A percentile compares a stretch with the other conserved stretches of the same genome.
phyloP scores from a whole-genome alignment of 2,888 invertebrate species.

The Mythimna pallens region DNA sequence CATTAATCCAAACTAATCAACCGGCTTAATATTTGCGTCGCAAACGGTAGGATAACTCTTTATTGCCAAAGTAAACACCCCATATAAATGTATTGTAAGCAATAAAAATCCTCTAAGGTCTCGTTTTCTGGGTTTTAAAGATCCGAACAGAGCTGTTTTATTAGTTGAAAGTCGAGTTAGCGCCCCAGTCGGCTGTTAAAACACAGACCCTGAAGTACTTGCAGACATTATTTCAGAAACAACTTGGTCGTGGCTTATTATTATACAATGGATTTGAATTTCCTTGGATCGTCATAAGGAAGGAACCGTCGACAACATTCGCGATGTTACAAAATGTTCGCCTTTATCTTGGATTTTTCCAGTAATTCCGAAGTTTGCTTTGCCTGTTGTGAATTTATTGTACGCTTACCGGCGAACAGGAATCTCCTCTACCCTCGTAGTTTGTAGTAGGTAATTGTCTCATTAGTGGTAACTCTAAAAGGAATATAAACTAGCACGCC shows the following conservation, averaged over 20 bases:
- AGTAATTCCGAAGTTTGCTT: constrained; percentile 1
- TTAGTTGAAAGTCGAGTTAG: constrained; percentile 57
- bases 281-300: constrained; percentile 32
- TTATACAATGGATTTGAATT: constrained; percentile 57
- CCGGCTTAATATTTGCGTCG: constrained; percentile 6
- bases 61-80: constrained; percentile 53
- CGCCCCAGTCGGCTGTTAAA: constrained; percentile 58
- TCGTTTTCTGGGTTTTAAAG: constrained; percentile 52
- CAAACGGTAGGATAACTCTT: constrained; percentile 44
- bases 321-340: constrained; percentile 22
- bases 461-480: not conserved
- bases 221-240: constrained; percentile 53
- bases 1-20: constrained; percentile 16
- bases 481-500: not conserved
- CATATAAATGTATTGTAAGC: constrained; percentile 58
- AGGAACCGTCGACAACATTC: constrained; percentile 18
- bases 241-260: constrained; percentile 55
- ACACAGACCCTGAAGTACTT: constrained; percentile 54
- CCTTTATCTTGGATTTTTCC: constrained; percentile 11
- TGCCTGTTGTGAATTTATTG: not conserved
- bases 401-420: not conserved
- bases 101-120: constrained; percentile 50
- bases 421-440: not conserved
- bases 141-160: constrained; percentile 53
- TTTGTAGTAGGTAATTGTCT: not conserved